These are phyloP conservation scores for Clarias magur DNA, from an alignment of 2,113 vertebrate species.

Conservation along the genomic window DNA sequence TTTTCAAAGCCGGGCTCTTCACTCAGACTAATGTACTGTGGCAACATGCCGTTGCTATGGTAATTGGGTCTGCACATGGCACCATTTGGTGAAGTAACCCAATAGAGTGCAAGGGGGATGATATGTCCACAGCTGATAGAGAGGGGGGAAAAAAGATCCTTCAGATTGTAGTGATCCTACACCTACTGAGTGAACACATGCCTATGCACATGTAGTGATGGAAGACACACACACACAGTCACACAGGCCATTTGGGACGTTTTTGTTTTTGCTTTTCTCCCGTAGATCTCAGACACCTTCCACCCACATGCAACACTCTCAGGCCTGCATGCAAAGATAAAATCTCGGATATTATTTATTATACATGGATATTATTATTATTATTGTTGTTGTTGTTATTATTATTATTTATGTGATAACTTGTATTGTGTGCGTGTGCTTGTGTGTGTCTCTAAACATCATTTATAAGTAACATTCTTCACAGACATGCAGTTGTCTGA, in stretches of 20 bases:
- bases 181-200: slow-evolving; percentile 37
- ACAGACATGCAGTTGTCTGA: not conserved
- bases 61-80: slow-evolving; percentile 71
- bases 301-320: slow-evolving; percentile 66
- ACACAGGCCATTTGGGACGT: slow-evolving; percentile 59
- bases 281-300: slow-evolving; percentile 72
- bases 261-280: slow-evolving; percentile 48
- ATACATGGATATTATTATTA: slow-evolving; percentile 8
- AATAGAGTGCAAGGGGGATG: slow-evolving; percentile 61
- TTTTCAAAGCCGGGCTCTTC: slow-evolving; percentile 29
- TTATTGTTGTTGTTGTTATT: not conserved
- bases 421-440: not conserved
- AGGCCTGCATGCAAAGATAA: slow-evolving; percentile 39
- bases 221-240: slow-evolving; percentile 31
- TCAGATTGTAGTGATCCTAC: slow-evolving; percentile 34
- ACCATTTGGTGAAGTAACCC: slow-evolving; percentile 72
- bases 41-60: slow-evolving; percentile 70
- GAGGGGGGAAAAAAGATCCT: slow-evolving; percentile 17
- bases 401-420: slow-evolving; percentile 4
- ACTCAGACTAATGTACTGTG: slow-evolving; percentile 51
- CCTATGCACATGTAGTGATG: slow-evolving; percentile 47
- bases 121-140: slow-evolving; percentile 52
- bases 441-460: not conserved
- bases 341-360: slow-evolving; percentile 7
- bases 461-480: not conserved